Conservation (phyloP, 2,113 vertebrate genomes). For the Taurulus bubalis region DNA sequence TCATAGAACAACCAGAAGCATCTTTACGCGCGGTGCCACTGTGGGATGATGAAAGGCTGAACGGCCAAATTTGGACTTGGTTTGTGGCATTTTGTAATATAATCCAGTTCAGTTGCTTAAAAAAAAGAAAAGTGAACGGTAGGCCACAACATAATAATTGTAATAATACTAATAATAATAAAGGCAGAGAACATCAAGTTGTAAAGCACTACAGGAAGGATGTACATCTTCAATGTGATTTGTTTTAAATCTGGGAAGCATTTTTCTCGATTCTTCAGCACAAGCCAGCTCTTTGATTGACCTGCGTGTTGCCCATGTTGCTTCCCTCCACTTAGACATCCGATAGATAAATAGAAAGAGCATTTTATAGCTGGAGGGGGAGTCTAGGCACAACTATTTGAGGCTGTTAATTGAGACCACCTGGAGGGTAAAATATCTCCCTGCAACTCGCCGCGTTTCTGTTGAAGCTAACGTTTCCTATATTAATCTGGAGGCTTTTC, state of each 20-base stretch:
- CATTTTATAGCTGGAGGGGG: conserved; percentile 41
- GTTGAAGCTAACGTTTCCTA: conserved; percentile 82
- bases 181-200: background rate
- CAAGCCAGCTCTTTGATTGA: conserved; percentile 31
- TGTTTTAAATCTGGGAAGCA: background rate
- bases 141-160: background rate
- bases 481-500: conserved; percentile 79
- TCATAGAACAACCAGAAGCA: background rate
- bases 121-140: background rate
- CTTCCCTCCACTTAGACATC: conserved; percentile 35
- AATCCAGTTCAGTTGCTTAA: background rate
- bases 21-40: conserved; percentile 1
- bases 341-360: conserved; percentile 50
- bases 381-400: conserved; percentile 78
- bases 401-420: conserved; percentile 78
- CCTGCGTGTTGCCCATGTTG: conserved; percentile 28
- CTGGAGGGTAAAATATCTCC: conserved; percentile 76
- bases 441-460: conserved; percentile 64
- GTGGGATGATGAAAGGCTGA: background rate
- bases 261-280: background rate
- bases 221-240: background rate
- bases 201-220: background rate
- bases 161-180: background rate
- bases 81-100: background rate
- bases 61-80: background rate